Evolutionary conservation across 2,888 invertebrate genomes (phyloP).

Genomic region (Chironomus riparius): DNA sequence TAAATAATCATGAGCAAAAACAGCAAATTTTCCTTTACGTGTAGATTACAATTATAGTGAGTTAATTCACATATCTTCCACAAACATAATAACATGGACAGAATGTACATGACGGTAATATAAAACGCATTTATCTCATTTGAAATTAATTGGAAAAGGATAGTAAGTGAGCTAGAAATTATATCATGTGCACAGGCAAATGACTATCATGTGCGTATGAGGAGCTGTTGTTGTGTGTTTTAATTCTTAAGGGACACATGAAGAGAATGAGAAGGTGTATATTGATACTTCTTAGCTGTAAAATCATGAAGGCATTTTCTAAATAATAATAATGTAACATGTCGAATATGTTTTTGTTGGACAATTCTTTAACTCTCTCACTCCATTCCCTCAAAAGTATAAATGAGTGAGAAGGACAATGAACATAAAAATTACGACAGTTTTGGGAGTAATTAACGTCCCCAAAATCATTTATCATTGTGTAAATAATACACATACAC

Average conservation of each 20-base stretch:
- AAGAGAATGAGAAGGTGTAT: conserved; percentile 10
- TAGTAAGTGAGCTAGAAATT: not conserved
- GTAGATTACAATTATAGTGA: not conserved
- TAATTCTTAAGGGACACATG: not conserved
- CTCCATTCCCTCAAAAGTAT: not conserved
- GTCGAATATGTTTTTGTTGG: not conserved
- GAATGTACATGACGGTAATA: not conserved
- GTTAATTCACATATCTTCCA: not conserved
- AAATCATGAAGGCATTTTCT: not conserved
- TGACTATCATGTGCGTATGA: not conserved
- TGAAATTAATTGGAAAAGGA: conserved; percentile 27
- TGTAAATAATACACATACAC: not conserved
- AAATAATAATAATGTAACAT: not conserved
- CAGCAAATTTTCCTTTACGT: no score
- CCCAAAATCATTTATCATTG: conserved; percentile 39
- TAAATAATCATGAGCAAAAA: no score
- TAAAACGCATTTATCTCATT: conserved; percentile 21
- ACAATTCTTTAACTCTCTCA: no score
- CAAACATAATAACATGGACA: not conserved
- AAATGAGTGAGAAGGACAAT: not conserved
- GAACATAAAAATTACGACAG: conserved; percentile 33
- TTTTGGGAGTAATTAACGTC: conserved; percentile 40
- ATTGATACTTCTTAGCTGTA: conserved; percentile 15
- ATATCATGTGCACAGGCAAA: conserved; percentile 14
- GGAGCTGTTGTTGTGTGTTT: not conserved